Evolutionary conservation across 2,797 vertebrate species (phyloP).

Genomic region (Microctenopoma steveboyesi): DNA sequence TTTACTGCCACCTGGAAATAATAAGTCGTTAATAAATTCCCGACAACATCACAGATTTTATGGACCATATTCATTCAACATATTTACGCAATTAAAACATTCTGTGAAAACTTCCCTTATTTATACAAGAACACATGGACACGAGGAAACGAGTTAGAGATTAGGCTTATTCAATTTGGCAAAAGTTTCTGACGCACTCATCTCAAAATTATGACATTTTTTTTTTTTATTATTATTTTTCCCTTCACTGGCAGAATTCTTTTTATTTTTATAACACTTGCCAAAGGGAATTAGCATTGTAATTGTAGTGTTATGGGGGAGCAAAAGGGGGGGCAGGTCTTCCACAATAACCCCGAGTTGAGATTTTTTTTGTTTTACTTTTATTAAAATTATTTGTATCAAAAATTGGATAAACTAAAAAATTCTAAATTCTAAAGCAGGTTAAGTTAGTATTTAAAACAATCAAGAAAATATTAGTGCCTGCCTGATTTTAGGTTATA

Average conservation of each 20-base stretch:
- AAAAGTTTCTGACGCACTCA: not conserved
- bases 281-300: no score
- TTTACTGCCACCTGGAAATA: constrained; percentile 35
- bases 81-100: constrained; percentile 25
- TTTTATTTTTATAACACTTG: no score
- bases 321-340: no score
- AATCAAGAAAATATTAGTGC: not conserved
- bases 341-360: no score
- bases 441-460: not conserved
- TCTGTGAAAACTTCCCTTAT: constrained; percentile 21
- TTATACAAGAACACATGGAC: constrained; percentile 10
- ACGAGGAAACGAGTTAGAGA: not conserved
- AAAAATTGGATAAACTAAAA: not conserved
- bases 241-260: no score
- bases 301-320: no score
- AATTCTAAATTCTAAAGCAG: not conserved
- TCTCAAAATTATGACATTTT: no score
- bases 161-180: not conserved
- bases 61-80: constrained; percentile 2
- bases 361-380: no score
- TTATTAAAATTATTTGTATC: not conserved
- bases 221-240: no score
- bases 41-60: constrained; percentile 10
- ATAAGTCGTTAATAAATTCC: constrained; percentile 24
- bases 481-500: not conserved